Evolutionary conservation across 1,140 invertebrate genomes (phyloP), one percentile per base, ranked within the genome.

Genomic region (Anoplolepis gracilipes): DNA sequence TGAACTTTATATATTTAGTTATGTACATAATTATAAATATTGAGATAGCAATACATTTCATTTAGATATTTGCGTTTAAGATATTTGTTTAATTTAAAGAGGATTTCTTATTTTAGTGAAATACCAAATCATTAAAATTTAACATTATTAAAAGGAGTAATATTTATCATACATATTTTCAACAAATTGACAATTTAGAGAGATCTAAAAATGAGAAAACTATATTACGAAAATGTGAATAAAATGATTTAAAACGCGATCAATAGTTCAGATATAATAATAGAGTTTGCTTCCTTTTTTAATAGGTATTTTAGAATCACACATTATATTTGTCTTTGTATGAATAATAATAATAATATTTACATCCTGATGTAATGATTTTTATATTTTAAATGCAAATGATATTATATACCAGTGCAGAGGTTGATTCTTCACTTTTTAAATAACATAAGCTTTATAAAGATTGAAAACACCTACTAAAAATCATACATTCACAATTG

Each of bases 381-480:
- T 67, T 87, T 81, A 85, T 87, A 85, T 69, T 85, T 85, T 87
- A 90, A 90, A 90, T 90, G 89, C 89, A 90, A 87, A 87, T 84
- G 57, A 53, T 61, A 81, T 87, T 67, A 22, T 75, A 73, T 36
- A 84, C 10, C 64, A 84, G 81, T 87, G 72, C 65, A 87, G 59
- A 87, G 75, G 73, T 65, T 75, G 61, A 7, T 42, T 89, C 72
- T 65, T 67, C 67, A 72, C 78, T 87, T 87, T 78, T 85, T 59
- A 85, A 84, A 85, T 67, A 81, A 88, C 67, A 76, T 62, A 55
- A 87, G 42, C 85, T 75, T 85, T 62, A 79, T 39, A 90, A 90
- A 87, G 62, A 89, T 85, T 55, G 8, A 49, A 42, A 81, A 55
- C 62, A 57, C 82, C 55, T 79, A 89, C 67, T 69, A 70, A 79